Base-by-base conservation (phyloP, 30 jellyfish, hydroid and myxozoan species). In the Haliclystus octoradiatus region DNA sequence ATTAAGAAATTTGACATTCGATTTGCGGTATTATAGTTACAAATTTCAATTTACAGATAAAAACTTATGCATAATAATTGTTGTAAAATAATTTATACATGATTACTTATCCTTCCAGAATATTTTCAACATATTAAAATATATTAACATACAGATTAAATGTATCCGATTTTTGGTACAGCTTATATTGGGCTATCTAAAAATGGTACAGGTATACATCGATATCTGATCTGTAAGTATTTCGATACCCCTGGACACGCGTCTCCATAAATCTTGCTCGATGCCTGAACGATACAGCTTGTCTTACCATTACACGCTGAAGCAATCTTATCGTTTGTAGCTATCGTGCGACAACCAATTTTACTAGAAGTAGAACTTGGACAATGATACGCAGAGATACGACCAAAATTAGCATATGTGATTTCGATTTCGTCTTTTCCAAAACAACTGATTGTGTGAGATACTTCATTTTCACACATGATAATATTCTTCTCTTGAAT, bases 321-420 rank as follows among this genome's bases (percentile, higher is more conserved):
- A 5, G 19, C 19, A 5, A 40, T 9, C 57, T 40, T 40, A 5
- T 40, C 57, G 9, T 40, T 40, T 19, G 57, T 40, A 9, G 19
- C 57, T 5, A 19, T 19, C 19, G 57, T 5, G 9, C 57, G 57
- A 40, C 57, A 40, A 9, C 19, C 57, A 19, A 9, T 9, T 5
- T 9, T 19, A 19, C 9, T 9, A 19, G 9, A 40, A 5, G 9
- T 40, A 5, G 14, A 9, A 19, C 57, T 40, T 40, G 9, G 57
- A 19, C 57, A 40, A 40, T 40, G 19, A 19, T 40, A 40, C 14
- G 14, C 57, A 40, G 57, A 40, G 14, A 40, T 9, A 40, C 57
- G 57, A 40, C 57, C 57, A 40, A 40, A 40, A 40, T 40, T 40
- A 40, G 57, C 57, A 19, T 40, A 40, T 40, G 57, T 40, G 57